Conservation (phyloP, 2,888 invertebrate species). For the Sylvicola cinctus region DNA sequence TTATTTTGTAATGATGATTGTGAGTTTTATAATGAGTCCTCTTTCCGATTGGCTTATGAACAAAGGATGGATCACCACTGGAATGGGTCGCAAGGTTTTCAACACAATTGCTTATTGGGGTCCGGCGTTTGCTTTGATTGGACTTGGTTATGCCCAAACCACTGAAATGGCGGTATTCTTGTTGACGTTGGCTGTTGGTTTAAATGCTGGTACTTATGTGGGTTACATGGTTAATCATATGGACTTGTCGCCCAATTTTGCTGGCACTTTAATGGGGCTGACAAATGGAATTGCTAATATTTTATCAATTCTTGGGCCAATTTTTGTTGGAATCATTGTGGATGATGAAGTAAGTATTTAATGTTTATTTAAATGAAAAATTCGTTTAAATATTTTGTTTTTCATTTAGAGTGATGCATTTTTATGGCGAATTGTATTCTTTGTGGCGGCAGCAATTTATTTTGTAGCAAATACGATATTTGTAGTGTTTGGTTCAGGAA, state of each 20-base stretch:
- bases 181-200: slow-evolving; percentile 35
- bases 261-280: slow-evolving; percentile 48
- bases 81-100: slow-evolving; percentile 19
- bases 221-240: slow-evolving; percentile 46
- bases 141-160: slow-evolving; percentile 28
- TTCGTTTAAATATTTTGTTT: background rate
- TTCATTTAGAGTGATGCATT: slow-evolving; percentile 19
- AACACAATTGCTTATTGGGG: slow-evolving; percentile 26
- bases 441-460: slow-evolving; percentile 31
- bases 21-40: slow-evolving; percentile 30
- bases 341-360: slow-evolving; percentile 28
- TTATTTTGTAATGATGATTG: slow-evolving; percentile 31
- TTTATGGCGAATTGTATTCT: slow-evolving; percentile 35
- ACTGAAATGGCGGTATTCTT: slow-evolving; percentile 28
- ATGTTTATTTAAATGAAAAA: background rate
- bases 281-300: slow-evolving; percentile 42
- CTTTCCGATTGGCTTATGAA: slow-evolving; percentile 29
- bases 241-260: slow-evolving; percentile 46
- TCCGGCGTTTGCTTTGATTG: slow-evolving; percentile 33
- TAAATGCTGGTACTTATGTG: slow-evolving; percentile 36
- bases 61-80: slow-evolving; percentile 21
- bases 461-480: slow-evolving; percentile 31
- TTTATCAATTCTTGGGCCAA: slow-evolving; percentile 39
- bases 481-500: slow-evolving; percentile 30
- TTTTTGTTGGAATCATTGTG: slow-evolving; percentile 34